Base-by-base conservation (phyloP, 2,888 invertebrate species). In the Pyralis farinalis region DNA sequence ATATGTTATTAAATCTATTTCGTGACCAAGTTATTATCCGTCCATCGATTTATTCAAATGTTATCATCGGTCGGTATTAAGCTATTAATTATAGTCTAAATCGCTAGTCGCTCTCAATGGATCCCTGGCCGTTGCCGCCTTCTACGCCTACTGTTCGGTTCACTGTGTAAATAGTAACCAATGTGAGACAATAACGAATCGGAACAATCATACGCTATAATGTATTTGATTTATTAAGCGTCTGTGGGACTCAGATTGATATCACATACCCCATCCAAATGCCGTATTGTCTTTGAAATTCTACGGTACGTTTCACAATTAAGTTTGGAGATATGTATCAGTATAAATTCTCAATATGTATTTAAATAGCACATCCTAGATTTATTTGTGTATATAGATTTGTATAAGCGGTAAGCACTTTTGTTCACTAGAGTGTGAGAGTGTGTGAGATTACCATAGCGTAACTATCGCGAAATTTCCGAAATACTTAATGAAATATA, bases 201-300 rank as follows among this genome's bases (percentile, higher is more conserved):
- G 63, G 65, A 71, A 78, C 78, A 77, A 84, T 84, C 77, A 73
- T 68, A 61, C 56, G 65, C 64, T 73, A 71, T 80, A 76, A 71
- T 76, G 70, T 80, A 68, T 77, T 83, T 84, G 84, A 84, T 84
- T 85, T 85, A 86, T 84, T 78, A 80, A 75, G 63, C 63, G 64
- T 63, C 58, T 44, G 57, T 55, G 53, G 66, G 55, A 55, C 47
- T 46, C 38, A 61, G 68, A 71, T 71, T 59, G 49, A 55, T 60
- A 63, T 64, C 48, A 53, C 40, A 55, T 21, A 30, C 29, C 21
- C 29, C 11, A 37, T 30, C 37, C 37, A 8, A 37, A 37, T 29
- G 30, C 10, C 30, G 25, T 25, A 37, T 37, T 37, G 37, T 37
- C 37, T 37, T 37, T 21, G 29, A 10, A 36, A 16, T 16, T 25